Evolutionary conservation across 37 sponge, comb jelly and placozoan species (phyloP), one percentile per base, ranked within the genome.

Genomic region (Cliona cf. orientalis): DNA sequence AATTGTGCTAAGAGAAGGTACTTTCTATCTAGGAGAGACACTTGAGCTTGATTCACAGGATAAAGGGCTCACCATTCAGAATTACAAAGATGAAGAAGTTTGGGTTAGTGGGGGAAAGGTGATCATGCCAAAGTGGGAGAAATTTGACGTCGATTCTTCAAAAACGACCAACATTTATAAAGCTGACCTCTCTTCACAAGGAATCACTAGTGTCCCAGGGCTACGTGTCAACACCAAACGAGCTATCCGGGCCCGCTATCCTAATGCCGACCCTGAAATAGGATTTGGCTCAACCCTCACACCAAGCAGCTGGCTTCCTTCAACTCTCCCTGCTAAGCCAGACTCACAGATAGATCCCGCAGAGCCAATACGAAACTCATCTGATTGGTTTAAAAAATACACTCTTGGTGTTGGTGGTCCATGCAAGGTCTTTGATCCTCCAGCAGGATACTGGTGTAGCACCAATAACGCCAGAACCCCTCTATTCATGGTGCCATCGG

Each of bases 211-310:
- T 23, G 39, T 81, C 31, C 72, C 46, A 19, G 88, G 88, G 17
- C 46, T 87, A 21, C 75, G 76, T 75, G 88, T 87, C 33, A 75
- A 87, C 40, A 62, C 46, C 2, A 74, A 58, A 22, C 75, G 91
- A 44, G 84, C 80, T 34, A 76, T 84, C 39, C 84, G 90, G 34
- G 93, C 93, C 22, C 74, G 93, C 23, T 92, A 87, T 66, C 93
- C 93, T 34, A 78, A 92, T 75, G 93, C 85, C 35, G 84, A 92
- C 46, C 93, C 93, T 26, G 85, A 87, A 65, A 73, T 69, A 14
- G 92, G 92, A 23, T 72, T 86, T 34, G 89, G 82, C 32, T 92
- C 80, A 36, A 57, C 72, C 0, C 58, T 72, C 3, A 70, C 32
- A 36, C 84, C 80, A 26, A 83, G 69, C 4, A 75, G 46, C 5